Evolutionary conservation across 1,140 invertebrate species (phyloP).

Genomic region (Drosophila hydei): DNA sequence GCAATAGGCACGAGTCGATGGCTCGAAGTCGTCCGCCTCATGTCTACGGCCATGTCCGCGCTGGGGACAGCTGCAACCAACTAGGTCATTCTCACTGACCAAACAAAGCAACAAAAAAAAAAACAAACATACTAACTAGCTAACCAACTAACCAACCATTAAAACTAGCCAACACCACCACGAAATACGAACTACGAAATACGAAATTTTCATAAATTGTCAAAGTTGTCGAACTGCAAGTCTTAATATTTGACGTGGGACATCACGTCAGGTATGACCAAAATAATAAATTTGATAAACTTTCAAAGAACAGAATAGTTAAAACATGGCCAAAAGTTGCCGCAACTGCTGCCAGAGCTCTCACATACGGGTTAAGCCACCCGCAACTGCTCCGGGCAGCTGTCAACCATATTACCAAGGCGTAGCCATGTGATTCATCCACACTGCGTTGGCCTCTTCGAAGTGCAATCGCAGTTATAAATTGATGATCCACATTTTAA

Average conservation of each 20-base stretch:
- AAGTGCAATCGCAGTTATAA: too few species aligned
- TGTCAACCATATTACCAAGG: background rate
- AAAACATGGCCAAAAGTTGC: background rate
- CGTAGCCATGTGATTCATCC: too few species aligned
- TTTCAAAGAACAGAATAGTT: background rate
- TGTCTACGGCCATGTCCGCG: background rate
- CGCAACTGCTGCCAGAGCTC: slow-evolving; percentile 1
- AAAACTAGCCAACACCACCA: background rate
- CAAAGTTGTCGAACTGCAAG: slow-evolving; percentile 18
- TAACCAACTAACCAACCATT: background rate
- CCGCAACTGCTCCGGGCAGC: background rate
- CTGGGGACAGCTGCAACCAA: slow-evolving; percentile 22
- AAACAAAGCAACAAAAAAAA: background rate
- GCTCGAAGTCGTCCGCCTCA: too few species aligned
- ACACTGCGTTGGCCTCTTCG: too few species aligned
- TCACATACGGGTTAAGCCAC: background rate
- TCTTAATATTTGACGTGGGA: slow-evolving; percentile 45
- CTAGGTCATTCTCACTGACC: slow-evolving; percentile 37
- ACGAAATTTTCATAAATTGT: slow-evolving; percentile 32
- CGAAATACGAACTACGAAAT: background rate
- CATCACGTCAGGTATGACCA: slow-evolving; percentile 4
- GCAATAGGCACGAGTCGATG: too few species aligned
- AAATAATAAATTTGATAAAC: slow-evolving; percentile 3
- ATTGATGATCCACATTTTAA: too few species aligned
- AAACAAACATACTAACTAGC: background rate